phyloP scores from a whole-genome alignment of 2,888 invertebrate genomes.

The Lithosia quadra region DNA sequence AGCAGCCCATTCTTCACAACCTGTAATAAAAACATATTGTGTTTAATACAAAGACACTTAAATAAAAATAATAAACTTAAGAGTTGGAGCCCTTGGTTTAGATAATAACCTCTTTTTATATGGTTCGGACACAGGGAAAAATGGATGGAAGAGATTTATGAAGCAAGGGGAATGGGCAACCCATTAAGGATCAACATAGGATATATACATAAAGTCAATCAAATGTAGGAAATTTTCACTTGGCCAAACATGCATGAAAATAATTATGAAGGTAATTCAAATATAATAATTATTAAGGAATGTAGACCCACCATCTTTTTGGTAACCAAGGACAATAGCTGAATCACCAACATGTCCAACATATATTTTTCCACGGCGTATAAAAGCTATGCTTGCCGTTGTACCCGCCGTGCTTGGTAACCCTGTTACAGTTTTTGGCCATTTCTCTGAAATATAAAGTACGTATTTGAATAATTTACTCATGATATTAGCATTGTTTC shows the following conservation, averaged over 20 bases:
- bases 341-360: slow-evolving; percentile 99
- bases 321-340: slow-evolving; percentile 95
- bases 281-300: background rate
- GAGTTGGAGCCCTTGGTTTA: too few species aligned
- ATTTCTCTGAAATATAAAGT: slow-evolving; percentile 90
- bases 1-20: slow-evolving; percentile 91
- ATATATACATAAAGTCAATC: background rate
- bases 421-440: slow-evolving; percentile 98
- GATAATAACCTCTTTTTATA: too few species aligned
- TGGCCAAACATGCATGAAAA: too few species aligned
- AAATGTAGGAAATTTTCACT: too few species aligned
- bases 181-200: background rate
- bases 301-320: slow-evolving; percentile 87
- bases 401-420: slow-evolving; percentile 98
- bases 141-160: background rate
- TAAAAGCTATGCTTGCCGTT: slow-evolving; percentile 98
- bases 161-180: background rate
- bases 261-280: background rate
- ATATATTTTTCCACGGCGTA: slow-evolving; percentile 97
- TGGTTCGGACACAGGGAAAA: too few species aligned
- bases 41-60: too few species aligned
- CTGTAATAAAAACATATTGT: slow-evolving; percentile 54
- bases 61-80: too few species aligned
- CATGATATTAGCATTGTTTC: too few species aligned
- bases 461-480: background rate